Percentiles rank a stretch among this genome's conserved stretches.
Conservation (phyloP, 2,888 invertebrate genomes). For the Elegia similella region DNA sequence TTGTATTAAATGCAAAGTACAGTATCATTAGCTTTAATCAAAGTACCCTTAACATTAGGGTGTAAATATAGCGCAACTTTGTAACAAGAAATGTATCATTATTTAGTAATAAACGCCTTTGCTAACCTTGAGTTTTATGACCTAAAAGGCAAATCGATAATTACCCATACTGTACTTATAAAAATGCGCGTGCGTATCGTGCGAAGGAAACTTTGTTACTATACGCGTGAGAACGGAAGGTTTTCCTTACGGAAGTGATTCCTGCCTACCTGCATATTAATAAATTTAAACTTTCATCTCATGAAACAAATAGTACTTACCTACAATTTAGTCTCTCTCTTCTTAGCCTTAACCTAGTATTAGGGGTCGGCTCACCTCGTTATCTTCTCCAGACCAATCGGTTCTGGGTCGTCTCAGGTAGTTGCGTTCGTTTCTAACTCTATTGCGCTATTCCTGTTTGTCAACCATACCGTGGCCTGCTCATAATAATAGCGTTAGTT, state of each 20-base stretch:
- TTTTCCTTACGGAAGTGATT: conserved; percentile 50
- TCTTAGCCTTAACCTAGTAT: no score
- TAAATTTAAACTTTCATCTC: conserved; percentile 35
- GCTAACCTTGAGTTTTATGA: neutral
- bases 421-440: no score
- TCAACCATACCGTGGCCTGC: no score
- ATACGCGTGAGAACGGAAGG: conserved; percentile 47
- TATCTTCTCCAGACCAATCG: no score
- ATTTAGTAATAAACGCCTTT: neutral
- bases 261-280: conserved; percentile 26
- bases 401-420: no score
- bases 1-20: neutral
- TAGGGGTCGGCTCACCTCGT: no score
- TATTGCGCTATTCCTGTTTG: no score
- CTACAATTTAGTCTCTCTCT: no score
- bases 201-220: conserved; percentile 26
- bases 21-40: neutral
- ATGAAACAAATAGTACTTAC: no score
- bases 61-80: neutral
- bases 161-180: neutral
- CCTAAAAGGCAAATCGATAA: conserved; percentile 2
- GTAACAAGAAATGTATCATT: neutral
- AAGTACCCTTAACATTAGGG: neutral
- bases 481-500: no score
- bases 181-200: neutral